A percentile compares a stretch with the other conserved stretches of the same genome.
phyloP scores from a whole-genome alignment of 2,888 invertebrate genomes.

The Drosophila kambysellisi region DNA sequence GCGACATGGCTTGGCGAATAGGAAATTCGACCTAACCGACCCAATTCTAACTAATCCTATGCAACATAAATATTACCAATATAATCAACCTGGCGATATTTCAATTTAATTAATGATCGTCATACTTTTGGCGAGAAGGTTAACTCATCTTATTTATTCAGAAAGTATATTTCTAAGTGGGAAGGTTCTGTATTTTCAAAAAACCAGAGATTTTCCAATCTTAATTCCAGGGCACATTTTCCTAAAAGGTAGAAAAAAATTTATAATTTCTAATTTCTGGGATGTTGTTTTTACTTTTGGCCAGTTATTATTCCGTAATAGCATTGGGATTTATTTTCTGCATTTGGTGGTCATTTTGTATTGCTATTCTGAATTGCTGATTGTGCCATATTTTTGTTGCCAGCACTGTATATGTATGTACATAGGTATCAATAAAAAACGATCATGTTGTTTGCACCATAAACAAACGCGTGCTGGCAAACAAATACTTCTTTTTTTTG shows the following conservation, averaged over 20 bases:
- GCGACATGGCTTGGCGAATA: conserved; percentile 12
- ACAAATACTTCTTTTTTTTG: neutral
- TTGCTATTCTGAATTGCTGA: neutral
- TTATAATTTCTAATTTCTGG: too few species aligned
- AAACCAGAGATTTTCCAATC: neutral
- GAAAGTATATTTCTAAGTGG: neutral
- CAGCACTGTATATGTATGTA: neutral
- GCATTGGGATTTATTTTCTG: neutral
- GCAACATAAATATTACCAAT: neutral
- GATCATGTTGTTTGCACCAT: conserved; percentile 54
- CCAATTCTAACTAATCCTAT: conserved; percentile 27
- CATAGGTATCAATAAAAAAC: conserved; percentile 48
- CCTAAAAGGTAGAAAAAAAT: neutral
- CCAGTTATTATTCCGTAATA: neutral
- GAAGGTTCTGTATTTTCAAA: too few species aligned
- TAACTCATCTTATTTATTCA: neutral
- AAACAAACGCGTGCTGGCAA: conserved; percentile 34
- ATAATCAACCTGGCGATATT: neutral
- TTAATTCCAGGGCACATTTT: neutral
- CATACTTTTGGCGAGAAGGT: neutral
- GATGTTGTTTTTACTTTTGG: neutral
- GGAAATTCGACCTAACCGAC: conserved; percentile 23
- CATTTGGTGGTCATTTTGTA: neutral
- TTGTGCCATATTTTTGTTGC: neutral
- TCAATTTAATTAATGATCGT: neutral